Conservation (phyloP, 2,888 invertebrate genomes). For the Chydorus sphaericus region DNA sequence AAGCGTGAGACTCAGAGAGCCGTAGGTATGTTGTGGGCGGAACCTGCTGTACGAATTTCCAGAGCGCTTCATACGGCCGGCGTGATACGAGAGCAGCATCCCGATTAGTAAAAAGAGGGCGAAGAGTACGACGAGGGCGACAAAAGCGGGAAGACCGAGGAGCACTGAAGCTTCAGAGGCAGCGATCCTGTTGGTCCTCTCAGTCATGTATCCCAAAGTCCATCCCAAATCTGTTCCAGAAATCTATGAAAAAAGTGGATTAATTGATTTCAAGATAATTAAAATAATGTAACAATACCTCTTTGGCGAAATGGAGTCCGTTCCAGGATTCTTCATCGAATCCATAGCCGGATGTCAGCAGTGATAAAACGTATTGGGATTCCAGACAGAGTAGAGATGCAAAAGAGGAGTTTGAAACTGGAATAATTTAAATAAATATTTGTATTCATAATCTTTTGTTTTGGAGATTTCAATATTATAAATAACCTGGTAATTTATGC, state of each 20-base stretch:
- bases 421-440: background rate
- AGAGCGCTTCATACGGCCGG: conserved; percentile 5
- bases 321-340: conserved; percentile 29
- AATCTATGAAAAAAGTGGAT: conserved; percentile 22
- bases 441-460: background rate
- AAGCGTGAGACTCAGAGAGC: background rate
- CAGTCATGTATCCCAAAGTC: conserved; percentile 35
- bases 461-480: background rate
- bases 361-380: conserved; percentile 24
- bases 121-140: conserved; percentile 9
- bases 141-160: conserved; percentile 12
- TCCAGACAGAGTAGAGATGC: conserved; percentile 25
- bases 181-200: conserved; percentile 30
- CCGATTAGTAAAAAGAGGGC: conserved; percentile 8
- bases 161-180: conserved; percentile 56
- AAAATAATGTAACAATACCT: conserved; percentile 22
- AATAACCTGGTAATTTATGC: conserved; percentile 8
- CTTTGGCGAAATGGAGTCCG: conserved; percentile 26
- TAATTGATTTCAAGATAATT: background rate
- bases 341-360: conserved; percentile 29
- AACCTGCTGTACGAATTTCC: conserved; percentile 12
- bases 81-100: conserved; percentile 8
- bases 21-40: conserved; percentile 2
- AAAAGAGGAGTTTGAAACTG: conserved; percentile 4
- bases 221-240: conserved; percentile 31